Percentiles rank a stretch among this genome's conserved stretches.
phyloP scores from a whole-genome alignment of 2,113 vertebrate genomes.

The Perca fluviatilis region DNA sequence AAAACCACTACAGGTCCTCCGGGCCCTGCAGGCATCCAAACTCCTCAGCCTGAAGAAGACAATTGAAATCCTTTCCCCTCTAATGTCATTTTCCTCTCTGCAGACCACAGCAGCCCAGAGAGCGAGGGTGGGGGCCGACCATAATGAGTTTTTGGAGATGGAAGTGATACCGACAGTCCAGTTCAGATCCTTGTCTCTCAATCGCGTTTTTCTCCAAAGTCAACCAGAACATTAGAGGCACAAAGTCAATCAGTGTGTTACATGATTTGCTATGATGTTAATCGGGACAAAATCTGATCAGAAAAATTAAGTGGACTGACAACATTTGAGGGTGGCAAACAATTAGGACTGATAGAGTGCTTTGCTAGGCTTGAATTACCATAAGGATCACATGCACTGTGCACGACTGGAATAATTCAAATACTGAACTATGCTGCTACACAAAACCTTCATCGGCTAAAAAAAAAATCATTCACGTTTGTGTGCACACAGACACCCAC shows the following conservation, averaged over 20 bases:
- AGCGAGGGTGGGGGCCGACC: constrained; percentile 36
- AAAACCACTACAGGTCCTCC: constrained; percentile 48
- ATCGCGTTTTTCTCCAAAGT: constrained; percentile 48
- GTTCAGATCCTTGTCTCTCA: constrained; percentile 64
- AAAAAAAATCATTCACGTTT: neutral
- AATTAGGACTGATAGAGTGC: neutral
- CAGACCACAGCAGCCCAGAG: constrained; percentile 46
- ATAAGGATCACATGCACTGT: neutral
- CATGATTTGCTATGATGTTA: constrained; percentile 67
- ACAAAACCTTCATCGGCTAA: neutral
- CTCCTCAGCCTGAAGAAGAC: constrained; percentile 53
- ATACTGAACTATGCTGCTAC: neutral
- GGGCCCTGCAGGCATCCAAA: constrained; percentile 30
- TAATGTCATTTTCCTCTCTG: constrained; percentile 67
- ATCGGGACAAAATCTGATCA: constrained; percentile 54
- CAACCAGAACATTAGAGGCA: constrained; percentile 45
- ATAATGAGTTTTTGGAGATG: constrained; percentile 74
- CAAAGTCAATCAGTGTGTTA: constrained; percentile 56
- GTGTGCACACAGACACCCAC: constrained; percentile 3
- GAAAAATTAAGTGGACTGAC: constrained; percentile 15
- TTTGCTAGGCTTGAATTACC: constrained; percentile 5
- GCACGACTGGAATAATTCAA: neutral
- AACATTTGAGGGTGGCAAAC: constrained; percentile 20
- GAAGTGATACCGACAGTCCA: constrained; percentile 62
- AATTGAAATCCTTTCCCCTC: constrained; percentile 66